Evolutionary conservation across 1,140 invertebrate species (phyloP).

Genomic region (Drosophila lini): DNA sequence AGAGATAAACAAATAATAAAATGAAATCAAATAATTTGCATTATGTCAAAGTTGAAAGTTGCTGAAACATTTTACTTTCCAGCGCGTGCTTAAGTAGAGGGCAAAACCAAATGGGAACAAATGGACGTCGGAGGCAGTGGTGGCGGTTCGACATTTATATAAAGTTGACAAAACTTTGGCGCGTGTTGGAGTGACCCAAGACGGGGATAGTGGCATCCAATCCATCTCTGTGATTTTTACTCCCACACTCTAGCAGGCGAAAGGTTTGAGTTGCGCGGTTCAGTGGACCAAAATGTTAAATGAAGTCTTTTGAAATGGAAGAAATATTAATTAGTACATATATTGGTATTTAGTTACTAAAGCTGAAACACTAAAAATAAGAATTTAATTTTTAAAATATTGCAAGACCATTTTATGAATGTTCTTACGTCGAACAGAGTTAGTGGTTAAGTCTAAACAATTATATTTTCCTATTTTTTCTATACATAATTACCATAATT

Average conservation of each 20-base stretch:
- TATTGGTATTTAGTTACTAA: background rate
- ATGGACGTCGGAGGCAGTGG: background rate
- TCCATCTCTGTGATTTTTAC: conserved; percentile 17
- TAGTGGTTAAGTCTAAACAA: background rate
- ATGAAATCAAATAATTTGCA: conserved; percentile 76
- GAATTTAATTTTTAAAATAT: background rate
- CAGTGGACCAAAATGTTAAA: conserved; percentile 24
- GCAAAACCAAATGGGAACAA: conserved; percentile 33
- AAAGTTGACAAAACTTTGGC: conserved; percentile 44
- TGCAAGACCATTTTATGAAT: background rate
- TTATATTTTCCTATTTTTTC: background rate
- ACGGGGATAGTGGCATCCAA: conserved; percentile 34
- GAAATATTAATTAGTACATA: background rate
- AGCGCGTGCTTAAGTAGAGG: conserved; percentile 67
- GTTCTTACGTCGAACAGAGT: background rate
- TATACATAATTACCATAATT: background rate
- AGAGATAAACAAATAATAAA: conserved; percentile 63
- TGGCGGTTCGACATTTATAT: conserved; percentile 24
- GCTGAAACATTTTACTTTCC: conserved; percentile 48
- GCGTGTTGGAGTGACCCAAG: conserved; percentile 52
- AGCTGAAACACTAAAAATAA: no score
- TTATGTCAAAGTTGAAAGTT: conserved; percentile 72
- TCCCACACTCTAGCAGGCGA: background rate
- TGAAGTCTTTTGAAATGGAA: background rate
- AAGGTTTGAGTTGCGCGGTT: conserved; percentile 31